These are phyloP conservation scores for Apis dorsata DNA, from an alignment of 1,140 invertebrate species.

Conservation along the genomic window DNA sequence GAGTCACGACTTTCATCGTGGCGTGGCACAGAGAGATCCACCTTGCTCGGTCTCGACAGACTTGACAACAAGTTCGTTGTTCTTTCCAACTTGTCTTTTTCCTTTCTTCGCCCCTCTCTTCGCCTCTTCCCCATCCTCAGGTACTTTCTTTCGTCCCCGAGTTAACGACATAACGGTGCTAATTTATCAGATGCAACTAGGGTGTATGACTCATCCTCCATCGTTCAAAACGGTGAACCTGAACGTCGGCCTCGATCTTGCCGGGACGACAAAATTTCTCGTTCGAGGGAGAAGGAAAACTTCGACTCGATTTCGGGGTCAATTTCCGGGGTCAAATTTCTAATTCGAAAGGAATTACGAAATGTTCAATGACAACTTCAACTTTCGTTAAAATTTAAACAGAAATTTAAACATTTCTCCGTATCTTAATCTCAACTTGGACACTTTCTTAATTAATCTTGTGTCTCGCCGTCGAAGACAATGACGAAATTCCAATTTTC, in stretches of 20 bases:
- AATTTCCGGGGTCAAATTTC: too few species aligned
- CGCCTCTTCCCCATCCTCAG: not conserved
- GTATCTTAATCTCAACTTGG: too few species aligned
- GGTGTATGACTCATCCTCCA: slow-evolving; percentile 28
- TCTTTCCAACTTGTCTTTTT: slow-evolving; percentile 20
- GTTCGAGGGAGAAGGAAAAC: not conserved
- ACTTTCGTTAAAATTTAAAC: too few species aligned
- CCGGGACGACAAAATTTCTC: not conserved
- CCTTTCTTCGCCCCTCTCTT: slow-evolving; percentile 21
- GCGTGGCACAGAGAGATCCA: slow-evolving; percentile 47
- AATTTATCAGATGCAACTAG: slow-evolving; percentile 56
- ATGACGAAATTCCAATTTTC: too few species aligned
- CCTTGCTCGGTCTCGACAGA: slow-evolving; percentile 48
- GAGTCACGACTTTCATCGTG: slow-evolving; percentile 65
- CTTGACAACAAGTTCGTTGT: slow-evolving; percentile 36
- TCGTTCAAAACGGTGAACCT: slow-evolving; percentile 14
- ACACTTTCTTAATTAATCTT: too few species aligned
- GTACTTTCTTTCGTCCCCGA: slow-evolving; percentile 31
- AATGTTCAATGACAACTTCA: not conserved
- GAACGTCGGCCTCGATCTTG: too few species aligned
- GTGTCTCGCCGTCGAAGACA: too few species aligned
- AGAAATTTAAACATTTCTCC: too few species aligned
- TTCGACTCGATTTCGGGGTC: not conserved
- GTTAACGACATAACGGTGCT: slow-evolving; percentile 51
- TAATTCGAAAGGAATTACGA: too few species aligned